A percentile compares a stretch with the other conserved stretches of the same genome.
Conservation (phyloP, 37 sponge, comb jelly and placozoan genomes). For the Theonella swinhoei region DNA sequence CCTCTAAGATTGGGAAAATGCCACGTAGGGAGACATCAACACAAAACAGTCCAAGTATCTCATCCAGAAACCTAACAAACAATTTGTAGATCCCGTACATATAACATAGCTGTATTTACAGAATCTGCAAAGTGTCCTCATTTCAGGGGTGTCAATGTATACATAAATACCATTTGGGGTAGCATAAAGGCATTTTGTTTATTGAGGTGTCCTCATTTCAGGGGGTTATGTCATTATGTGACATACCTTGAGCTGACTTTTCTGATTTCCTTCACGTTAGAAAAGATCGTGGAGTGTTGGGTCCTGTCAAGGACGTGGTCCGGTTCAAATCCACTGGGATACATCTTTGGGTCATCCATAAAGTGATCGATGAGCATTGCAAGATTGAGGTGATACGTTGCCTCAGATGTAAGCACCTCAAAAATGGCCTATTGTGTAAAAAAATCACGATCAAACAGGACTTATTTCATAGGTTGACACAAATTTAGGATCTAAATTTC, state of each 20-base stretch:
- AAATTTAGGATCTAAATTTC: too few relatives aligned
- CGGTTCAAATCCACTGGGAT: not conserved
- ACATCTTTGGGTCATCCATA: not conserved
- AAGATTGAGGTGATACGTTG: not conserved
- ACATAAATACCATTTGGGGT: too few relatives aligned
- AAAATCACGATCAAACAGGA: too few relatives aligned
- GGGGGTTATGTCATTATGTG: too few relatives aligned
- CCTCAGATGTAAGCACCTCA: not conserved
- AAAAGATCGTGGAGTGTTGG: not conserved
- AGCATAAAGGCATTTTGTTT: too few relatives aligned
- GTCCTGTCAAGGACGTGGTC: not conserved
- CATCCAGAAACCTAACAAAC: not conserved
- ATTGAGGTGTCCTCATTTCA: too few relatives aligned
- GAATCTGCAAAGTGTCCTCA: too few relatives aligned
- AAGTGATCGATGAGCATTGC: not conserved
- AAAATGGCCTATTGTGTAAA: not conserved
- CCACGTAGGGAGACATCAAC: not conserved
- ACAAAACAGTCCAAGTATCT: not conserved
- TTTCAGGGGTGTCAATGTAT: too few relatives aligned
- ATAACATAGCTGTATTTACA: too few relatives aligned
- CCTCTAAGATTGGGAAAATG: not conserved
- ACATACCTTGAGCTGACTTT: not conserved
- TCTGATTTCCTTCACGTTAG: not conserved
- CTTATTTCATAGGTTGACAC: too few relatives aligned
- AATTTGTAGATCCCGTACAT: too few relatives aligned